Base-by-base conservation (phyloP, 1,140 invertebrate genomes). In the Eueides isabella region DNA sequence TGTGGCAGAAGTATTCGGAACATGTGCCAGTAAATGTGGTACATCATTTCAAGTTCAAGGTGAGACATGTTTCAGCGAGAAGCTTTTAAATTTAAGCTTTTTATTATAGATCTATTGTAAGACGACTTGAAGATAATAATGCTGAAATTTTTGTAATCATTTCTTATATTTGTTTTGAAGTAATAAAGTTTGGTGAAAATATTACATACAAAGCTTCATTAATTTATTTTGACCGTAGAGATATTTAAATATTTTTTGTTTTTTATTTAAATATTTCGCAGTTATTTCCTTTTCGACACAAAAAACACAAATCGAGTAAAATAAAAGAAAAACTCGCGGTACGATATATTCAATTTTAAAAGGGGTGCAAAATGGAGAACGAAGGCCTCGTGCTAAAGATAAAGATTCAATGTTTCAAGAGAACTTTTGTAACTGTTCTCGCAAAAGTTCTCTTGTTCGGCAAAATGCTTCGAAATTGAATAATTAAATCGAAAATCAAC, bases 1-100 rank as follows among this genome's bases (percentile, higher is more conserved):
- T 11, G 44, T 55, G 41, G n/a, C n/a, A 2, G 19, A 12, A 23
- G 23, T 55, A 55, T 55, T 55, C 9, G 44, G 44, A 11, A 11
- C 44, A 55, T 55, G 44, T 55, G 44, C 19, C 44, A 55, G 41
- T 44, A 44, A 44, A 28, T 62, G 35, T 26, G 12, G 26, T 44
- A 63, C 3, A n/a, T 44, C 35, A 30, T 41, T 41, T 2, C 68
- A 71, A 71, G 69, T 71, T 71, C 69, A 71, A 71, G 69, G 69
- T 7, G 69, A 64, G 35, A 26, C 5, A 64, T 64, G 30, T 23
- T 26, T 71, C 61, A 64, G 11, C 23, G 23, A 33, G 19, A 66
- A 5, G 23, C 19, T 19, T 14, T 41, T 28, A 29, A 38, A 28
- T 16, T 19, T 19, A 44, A 5, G 16, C 41, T n/a, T 44, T 44